phyloP scores from a whole-genome alignment of 2,888 invertebrate species.

The Ennomos erosarius region DNA sequence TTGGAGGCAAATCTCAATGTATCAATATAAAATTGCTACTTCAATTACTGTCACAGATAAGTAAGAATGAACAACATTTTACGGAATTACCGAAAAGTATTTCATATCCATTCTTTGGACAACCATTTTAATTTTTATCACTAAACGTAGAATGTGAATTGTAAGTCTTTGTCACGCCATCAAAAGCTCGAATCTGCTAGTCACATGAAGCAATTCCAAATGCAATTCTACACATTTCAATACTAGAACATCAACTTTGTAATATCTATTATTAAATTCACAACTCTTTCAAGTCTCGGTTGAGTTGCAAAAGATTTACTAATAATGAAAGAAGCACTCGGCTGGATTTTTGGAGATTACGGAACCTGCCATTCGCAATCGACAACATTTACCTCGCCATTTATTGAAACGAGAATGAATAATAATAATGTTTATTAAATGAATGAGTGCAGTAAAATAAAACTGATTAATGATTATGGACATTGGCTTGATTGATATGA shows the following conservation, averaged over 20 bases:
- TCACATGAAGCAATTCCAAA: slow-evolving; percentile 49
- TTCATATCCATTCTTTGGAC: too few relatives aligned
- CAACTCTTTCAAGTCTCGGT: slow-evolving; percentile 48
- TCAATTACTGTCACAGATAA: background rate
- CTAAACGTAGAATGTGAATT: background rate
- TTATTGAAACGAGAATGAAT: background rate
- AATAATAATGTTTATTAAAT: too few relatives aligned
- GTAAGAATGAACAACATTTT: background rate
- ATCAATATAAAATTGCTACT: too few relatives aligned
- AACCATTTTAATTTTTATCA: background rate
- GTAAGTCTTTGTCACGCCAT: slow-evolving; percentile 2
- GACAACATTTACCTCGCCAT: slow-evolving; percentile 1
- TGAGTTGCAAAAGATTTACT: slow-evolving; percentile 27
- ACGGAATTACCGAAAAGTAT: too few relatives aligned
- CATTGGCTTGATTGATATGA: too few relatives aligned
- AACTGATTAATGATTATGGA: too few relatives aligned
- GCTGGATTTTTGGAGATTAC: slow-evolving; percentile 7
- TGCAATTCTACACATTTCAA: slow-evolving; percentile 32
- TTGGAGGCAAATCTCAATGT: too few relatives aligned
- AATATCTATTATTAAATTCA: slow-evolving; percentile 42
- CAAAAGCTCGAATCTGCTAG: slow-evolving; percentile 6
- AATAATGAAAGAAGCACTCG: slow-evolving; percentile 10
- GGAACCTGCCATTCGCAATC: slow-evolving; percentile 4
- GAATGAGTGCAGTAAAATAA: too few relatives aligned
- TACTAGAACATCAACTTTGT: slow-evolving; percentile 42